Conservation (phyloP, 1,140 invertebrate genomes). For the Ceratosolen solmsi region DNA sequence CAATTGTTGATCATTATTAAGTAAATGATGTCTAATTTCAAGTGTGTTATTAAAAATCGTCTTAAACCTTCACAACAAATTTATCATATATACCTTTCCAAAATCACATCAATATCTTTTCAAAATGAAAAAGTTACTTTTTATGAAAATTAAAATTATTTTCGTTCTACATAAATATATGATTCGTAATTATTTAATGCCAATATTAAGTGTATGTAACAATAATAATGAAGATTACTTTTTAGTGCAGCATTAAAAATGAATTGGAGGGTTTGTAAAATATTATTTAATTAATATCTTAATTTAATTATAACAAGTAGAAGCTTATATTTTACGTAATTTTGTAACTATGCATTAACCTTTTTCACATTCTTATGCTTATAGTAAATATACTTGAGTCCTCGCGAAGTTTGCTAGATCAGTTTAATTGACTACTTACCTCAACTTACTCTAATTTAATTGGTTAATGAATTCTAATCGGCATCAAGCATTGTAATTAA, state of each 20-base stretch:
- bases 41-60: background rate
- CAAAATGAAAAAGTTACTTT: too few relatives aligned
- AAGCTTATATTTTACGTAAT: constrained; percentile 34
- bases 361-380: constrained; percentile 45
- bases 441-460: constrained; percentile 17
- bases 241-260: background rate
- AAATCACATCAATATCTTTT: too few relatives aligned
- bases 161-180: too few relatives aligned
- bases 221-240: background rate
- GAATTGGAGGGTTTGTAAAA: background rate
- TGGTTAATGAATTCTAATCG: constrained; percentile 23
- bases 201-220: too few relatives aligned
- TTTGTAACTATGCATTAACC: constrained; percentile 6
- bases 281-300: constrained; percentile 19
- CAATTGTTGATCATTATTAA: background rate
- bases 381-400: constrained; percentile 44
- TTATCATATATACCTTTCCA: too few relatives aligned
- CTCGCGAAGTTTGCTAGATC: constrained; percentile 18
- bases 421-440: constrained; percentile 45
- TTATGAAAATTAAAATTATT: too few relatives aligned
- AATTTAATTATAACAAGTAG: constrained; percentile 40
- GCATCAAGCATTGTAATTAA: background rate
- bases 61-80: too few relatives aligned
- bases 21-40: background rate
- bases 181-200: too few relatives aligned